phyloP scores from a whole-genome alignment of 2,888 invertebrate species.

The Xylota segnis region DNA sequence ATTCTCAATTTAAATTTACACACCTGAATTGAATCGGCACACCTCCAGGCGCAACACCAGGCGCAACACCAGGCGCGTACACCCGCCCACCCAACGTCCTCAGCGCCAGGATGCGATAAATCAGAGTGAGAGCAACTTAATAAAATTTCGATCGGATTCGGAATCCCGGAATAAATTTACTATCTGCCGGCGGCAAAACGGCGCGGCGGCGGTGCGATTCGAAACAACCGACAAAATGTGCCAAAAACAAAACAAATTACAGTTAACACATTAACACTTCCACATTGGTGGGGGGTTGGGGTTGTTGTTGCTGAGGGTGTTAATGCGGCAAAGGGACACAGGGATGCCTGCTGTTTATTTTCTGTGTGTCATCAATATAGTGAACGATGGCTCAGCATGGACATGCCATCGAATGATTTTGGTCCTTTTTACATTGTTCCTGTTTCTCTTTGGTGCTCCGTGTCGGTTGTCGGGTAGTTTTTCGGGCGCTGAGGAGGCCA shows the following conservation, averaged over 20 bases:
- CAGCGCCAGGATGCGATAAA: slow-evolving; percentile 51
- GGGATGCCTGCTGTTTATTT: slow-evolving; percentile 62
- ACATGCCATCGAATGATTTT: slow-evolving; percentile 43
- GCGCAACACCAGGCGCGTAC: not conserved
- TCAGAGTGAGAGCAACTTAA: slow-evolving; percentile 60
- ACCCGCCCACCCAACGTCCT: not conserved
- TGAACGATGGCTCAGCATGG: slow-evolving; percentile 55
- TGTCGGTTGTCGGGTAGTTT: not conserved
- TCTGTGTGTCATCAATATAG: slow-evolving; percentile 66
- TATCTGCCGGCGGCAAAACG: slow-evolving; percentile 61
- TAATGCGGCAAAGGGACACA: slow-evolving; percentile 63
- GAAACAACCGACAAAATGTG: slow-evolving; percentile 57
- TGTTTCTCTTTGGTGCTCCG: not conserved
- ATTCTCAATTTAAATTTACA: slow-evolving; percentile 62
- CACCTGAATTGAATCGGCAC: slow-evolving; percentile 50
- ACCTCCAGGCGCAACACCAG: not conserved
- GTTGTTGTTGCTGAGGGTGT: slow-evolving; percentile 46
- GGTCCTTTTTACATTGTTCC: slow-evolving; percentile 25
- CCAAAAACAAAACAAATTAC: slow-evolving; percentile 76
- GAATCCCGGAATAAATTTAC: slow-evolving; percentile 48
- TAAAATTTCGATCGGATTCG: slow-evolving; percentile 63
- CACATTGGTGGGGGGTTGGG: not conserved
- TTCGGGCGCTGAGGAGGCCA: slow-evolving; percentile 24
- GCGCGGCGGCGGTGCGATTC: not conserved
- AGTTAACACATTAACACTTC: slow-evolving; percentile 69